Evolutionary conservation across 2,797 vertebrate genomes (phyloP), one percentile per base, ranked within the genome.

Genomic region (Todus mexicanus): DNA sequence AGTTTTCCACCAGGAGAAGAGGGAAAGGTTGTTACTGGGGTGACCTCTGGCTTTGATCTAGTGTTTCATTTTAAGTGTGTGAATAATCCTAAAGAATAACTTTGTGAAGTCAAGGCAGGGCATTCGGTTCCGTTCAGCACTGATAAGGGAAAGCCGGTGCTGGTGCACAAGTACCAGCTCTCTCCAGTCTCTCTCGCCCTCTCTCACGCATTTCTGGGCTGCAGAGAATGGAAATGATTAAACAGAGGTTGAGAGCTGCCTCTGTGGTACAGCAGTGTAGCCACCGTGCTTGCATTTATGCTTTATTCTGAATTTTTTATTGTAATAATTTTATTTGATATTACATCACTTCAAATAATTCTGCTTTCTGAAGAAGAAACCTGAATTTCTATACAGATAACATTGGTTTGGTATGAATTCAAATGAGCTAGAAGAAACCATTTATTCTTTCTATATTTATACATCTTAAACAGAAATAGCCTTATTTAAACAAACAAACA

Each of bases 401-500:
- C 4, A 37, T 53, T 81, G 57, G 48, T 87, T 56, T 85, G 13
- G 10, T 70, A n/a, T 35, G 26, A 54, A 81, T 84, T 86, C 90
- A 64, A 89, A 77, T 38, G 65, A 93, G 53, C 50, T 64, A 38
- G 31, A 81, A 65, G 17, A 42, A 71, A 21, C 6, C 33, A 75
- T 72, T 29, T 76, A 31, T 21, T 42, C 23, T 61, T 47, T 59
- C 70, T 33, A 12, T 50, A 48, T 65, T 43, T 84, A 11, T 78
- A 26, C 43, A 74, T 92, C 95, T 96, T 93, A 84, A 92, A 84
- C 60, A 89, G 31, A 92, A 85, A 93, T 68, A 87, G 20, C 42
- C 75, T 90, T 84, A 51, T 73, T 93, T 80, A 21, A 90, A 48
- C 48, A 25, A 47, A 37, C 72, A 79, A 56, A 56, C 4, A 54